Conservation (phyloP, 2,113 vertebrate species). For the Daphoenositta chrysoptera region DNA sequence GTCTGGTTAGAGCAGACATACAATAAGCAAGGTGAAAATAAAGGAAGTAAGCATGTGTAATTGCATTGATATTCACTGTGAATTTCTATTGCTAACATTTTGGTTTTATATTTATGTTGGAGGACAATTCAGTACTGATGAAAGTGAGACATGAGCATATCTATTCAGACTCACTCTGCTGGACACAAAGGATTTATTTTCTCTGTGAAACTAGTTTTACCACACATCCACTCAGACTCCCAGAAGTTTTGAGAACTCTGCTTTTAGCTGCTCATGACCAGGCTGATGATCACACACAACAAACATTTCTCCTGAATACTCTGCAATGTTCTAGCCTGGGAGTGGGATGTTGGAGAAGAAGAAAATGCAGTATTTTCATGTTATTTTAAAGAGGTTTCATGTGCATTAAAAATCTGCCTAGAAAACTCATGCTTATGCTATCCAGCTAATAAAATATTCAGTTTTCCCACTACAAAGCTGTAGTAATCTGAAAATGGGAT, state of each 20-base stretch:
- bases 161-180: not conserved
- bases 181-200: not conserved
- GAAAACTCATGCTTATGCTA: not conserved
- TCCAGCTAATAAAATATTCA: not conserved
- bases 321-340: not conserved
- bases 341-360: accelerated
- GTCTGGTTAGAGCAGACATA: not conserved
- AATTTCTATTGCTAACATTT: not conserved
- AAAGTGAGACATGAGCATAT: not conserved
- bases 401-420: not conserved
- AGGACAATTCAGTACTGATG: not conserved
- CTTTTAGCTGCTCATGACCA: not conserved
- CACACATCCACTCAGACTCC: not conserved
- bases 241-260: not conserved
- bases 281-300: not conserved
- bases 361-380: not conserved
- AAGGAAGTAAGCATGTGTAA: not conserved
- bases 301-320: not conserved
- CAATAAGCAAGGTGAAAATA: not conserved
- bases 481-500: not conserved
- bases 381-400: not conserved
- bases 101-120: not conserved
- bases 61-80: not conserved
- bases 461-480: not conserved
- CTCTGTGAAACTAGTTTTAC: not conserved